phyloP scores from a whole-genome alignment of 2,888 invertebrate species.

The Meandrusa payeni region DNA sequence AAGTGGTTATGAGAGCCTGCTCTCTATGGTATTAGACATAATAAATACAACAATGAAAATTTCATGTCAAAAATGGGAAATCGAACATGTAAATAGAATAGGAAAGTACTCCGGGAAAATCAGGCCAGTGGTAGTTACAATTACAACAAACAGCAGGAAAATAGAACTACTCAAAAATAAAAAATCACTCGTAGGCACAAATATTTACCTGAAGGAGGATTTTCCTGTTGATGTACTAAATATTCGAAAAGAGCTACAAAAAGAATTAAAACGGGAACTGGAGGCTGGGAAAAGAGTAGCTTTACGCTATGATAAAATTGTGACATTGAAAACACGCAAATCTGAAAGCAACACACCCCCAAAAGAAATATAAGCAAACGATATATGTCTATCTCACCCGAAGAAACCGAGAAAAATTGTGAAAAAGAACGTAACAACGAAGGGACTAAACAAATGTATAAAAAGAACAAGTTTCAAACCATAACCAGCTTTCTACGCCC shows the following conservation, averaged over 20 bases:
- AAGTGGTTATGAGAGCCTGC: slow-evolving; percentile 22
- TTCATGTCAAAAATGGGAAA: slow-evolving; percentile 24
- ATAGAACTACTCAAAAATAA: slow-evolving; percentile 30
- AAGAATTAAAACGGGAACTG: slow-evolving; percentile 26
- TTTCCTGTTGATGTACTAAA: slow-evolving; percentile 29
- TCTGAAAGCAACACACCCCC: slow-evolving; percentile 1
- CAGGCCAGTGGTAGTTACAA: slow-evolving; percentile 26
- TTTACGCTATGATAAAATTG: slow-evolving; percentile 29
- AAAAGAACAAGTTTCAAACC: slow-evolving; percentile 15
- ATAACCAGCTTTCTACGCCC: slow-evolving; percentile 27
- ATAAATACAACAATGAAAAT: slow-evolving; percentile 26
- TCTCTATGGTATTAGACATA: slow-evolving; percentile 16
- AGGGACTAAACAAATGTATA: neutral
- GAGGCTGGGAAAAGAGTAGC: slow-evolving; percentile 28
- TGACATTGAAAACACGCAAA: slow-evolving; percentile 22
- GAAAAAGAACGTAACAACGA: too few relatives aligned
- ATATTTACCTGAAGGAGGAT: slow-evolving; percentile 31
- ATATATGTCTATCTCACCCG: slow-evolving; percentile 24
- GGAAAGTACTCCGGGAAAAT: slow-evolving; percentile 24
- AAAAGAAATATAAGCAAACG: slow-evolving; percentile 15
- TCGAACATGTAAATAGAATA: slow-evolving; percentile 24
- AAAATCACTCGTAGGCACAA: slow-evolving; percentile 18
- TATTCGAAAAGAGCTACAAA: slow-evolving; percentile 31
- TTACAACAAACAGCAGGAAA: slow-evolving; percentile 28
- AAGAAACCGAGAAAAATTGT: slow-evolving; percentile 5